Evolutionary conservation across 1,140 invertebrate species (phyloP), one percentile per base, ranked within the genome.

Genomic region (Dendrolimus punctatus): DNA sequence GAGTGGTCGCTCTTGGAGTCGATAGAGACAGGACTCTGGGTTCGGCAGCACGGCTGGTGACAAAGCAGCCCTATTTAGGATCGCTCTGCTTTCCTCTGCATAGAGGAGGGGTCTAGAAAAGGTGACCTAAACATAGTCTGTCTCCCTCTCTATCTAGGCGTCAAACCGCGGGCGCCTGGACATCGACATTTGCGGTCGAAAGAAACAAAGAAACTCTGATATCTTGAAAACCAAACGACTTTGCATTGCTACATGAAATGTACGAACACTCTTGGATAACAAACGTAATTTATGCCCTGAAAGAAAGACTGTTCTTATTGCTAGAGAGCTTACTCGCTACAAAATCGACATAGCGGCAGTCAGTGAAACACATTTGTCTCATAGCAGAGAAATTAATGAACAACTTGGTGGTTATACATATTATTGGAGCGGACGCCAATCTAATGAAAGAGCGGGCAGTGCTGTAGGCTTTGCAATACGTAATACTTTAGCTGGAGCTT

Each of bases 101-200:
- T 40, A 44, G 60, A 41, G 60, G 60, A 62, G 49, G 60, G 64
- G 64, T 40, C 57, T 66, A 66, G 62, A 65, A 65, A 62, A 60
- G 55, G 60, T 66, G 60, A 49, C 58, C 58, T 23, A 66, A 62
- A 67, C 39, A 61, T 52, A 63, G 61, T 53, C 43, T 46, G 41
- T 55, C 58, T 56, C 51, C 46, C 9, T 8, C 7, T 8, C 40
- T 5, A 48, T 8, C 38, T 42, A 53, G 45, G 46, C 54, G 56
- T 39, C 49, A 41, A 66, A 58, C 57, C 55, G 60, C 60, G 46
- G 57, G 51, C 54, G 49, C 41, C 39, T 60, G 49, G 40, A 9
- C 55, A 60, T 38, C 60, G 41, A 8, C 37, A 40, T 40, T 49
- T 8, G 56, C 53, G 57, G 60, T 56, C 57, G 53, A 57, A 54